Evolutionary conservation across 2,888 invertebrate species (phyloP), one percentile per base, ranked within the genome.

Genomic region (Seladonia tumulorum): DNA sequence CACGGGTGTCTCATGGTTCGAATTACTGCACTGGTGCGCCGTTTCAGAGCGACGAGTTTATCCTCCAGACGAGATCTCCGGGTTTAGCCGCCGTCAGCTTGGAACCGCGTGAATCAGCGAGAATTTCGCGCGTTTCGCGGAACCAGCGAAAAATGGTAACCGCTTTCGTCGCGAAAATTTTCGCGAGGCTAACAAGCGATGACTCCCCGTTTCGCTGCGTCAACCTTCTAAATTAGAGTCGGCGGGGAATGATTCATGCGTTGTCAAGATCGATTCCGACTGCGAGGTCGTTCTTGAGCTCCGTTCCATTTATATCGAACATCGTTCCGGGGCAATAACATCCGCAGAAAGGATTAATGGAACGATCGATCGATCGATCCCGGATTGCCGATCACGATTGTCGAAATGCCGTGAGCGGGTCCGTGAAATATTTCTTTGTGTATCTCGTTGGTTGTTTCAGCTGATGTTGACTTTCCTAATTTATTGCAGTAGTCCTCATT

Each of bases 81-180:
- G 53, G 71, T 74, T 70, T 82, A 71, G 72, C 63, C 42, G 29
- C 39, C 84, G 47, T 12, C n/a, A 42, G 63, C 76, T n/a, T n/a
- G 53, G 66, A 76, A 73, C 77, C 57, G 68, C 25, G 68, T 76
- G 89, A 88, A 45, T 87, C 76, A 82, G 81, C 70, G 29, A 10
- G 53, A 66, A 63, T 70, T 35, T 63, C 63, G 18, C 66, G 39
- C 74, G 29, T 47, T 49, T 73, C 49, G 76, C 70, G 76, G 66
- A 35, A 45, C 29, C 35, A 16, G 10, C 57, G 80, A 76, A 79
- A 80, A 70, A 42, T 63, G 42, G 77, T 18, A 49, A 45, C 71
- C 16, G n/a, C 49, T 18, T 71, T 18, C 45, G 68, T 10, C 77
- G 66, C 47, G 35, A 10, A 60, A 60, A 22, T 57, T 74, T 57